phyloP scores from a whole-genome alignment of 2,797 vertebrate species.

The Pseudochirops cupreus region DNA sequence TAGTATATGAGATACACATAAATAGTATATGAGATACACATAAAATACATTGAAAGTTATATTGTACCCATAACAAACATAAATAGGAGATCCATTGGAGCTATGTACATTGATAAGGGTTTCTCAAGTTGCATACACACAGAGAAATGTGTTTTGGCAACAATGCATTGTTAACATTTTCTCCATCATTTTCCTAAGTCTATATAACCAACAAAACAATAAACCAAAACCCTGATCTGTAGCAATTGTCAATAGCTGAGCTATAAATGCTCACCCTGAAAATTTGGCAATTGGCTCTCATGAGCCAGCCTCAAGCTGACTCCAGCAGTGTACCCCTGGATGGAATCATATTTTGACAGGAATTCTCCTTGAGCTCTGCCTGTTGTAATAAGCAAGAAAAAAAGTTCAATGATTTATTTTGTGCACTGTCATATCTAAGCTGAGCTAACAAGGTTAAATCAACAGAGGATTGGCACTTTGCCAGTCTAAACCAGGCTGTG shows the following conservation, averaged over 20 bases:
- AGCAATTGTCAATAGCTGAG: not conserved
- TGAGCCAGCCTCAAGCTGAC: not conserved
- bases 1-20: too few relatives aligned
- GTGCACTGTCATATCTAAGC: not conserved
- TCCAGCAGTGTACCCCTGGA: not conserved
- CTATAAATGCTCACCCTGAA: not conserved
- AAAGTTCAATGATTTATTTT: not conserved
- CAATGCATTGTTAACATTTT: not conserved
- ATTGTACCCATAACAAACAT: not conserved
- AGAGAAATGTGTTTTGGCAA: not conserved
- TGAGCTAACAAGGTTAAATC: not conserved
- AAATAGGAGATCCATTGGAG: not conserved
- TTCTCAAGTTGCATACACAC: not conserved
- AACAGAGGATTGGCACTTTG: not conserved
- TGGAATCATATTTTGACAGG: not conserved
- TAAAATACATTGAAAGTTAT: not conserved
- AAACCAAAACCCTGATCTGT: not conserved
- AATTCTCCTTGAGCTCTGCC: not conserved
- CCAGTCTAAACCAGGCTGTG: not conserved
- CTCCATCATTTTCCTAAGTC: not conserved
- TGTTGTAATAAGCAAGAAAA: not conserved
- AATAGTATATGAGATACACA: not conserved
- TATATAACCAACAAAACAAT: not conserved
- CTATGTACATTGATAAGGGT: not conserved
- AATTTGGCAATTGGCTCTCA: not conserved